Base-by-base conservation (phyloP, 2,888 invertebrate species). In the Zonitis immaculata region DNA sequence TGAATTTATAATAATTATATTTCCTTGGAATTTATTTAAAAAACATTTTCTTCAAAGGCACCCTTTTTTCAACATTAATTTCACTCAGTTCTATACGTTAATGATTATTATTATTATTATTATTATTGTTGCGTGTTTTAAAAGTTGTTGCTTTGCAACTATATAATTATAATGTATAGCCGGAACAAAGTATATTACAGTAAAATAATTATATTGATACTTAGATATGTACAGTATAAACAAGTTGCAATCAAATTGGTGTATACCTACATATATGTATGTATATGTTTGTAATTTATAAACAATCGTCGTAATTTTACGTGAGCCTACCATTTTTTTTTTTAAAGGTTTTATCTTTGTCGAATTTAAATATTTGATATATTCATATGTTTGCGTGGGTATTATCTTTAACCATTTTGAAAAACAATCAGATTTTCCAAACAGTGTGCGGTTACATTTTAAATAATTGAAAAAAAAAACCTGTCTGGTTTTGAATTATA, bases 81-180 rank as follows among this genome's bases (percentile, higher is more conserved):
- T n/a, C n/a, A n/a, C n/a, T n/a, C n/a, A n/a, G n/a, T n/a, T n/a
- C n/a, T n/a, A n/a, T n/a, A n/a, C n/a, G n/a, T n/a, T n/a, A n/a
- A n/a, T n/a, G n/a, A n/a, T n/a, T n/a, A n/a, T n/a, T n/a, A n/a
- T n/a, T n/a, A n/a, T n/a, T n/a, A n/a, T n/a, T n/a, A 58, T 57
- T 57, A 64, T 63, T 66, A 65, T 66, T 63, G 66, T 66, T 60
- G 66, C 66, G 63, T 66, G 66, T 54, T 60, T 59, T 50, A 54
- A 56, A 59, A 57, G 56, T 57, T 46, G 59, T 51, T 59, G 49
- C 63, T 61, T 59, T 60, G 14, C 59, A n/a, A n/a, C n/a, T n/a
- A n/a, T 16, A 52, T 61, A 63, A 66, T 66, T 64, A 66, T 61
- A 39, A 60, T 56, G 51, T 58, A 59, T 50, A 52, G 55, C 52